Percentiles rank a stretch among this genome's conserved stretches.
Evolutionary conservation across 2,113 vertebrate genomes (phyloP).

Genomic region (Leptobrachium ailaonicum): DNA sequence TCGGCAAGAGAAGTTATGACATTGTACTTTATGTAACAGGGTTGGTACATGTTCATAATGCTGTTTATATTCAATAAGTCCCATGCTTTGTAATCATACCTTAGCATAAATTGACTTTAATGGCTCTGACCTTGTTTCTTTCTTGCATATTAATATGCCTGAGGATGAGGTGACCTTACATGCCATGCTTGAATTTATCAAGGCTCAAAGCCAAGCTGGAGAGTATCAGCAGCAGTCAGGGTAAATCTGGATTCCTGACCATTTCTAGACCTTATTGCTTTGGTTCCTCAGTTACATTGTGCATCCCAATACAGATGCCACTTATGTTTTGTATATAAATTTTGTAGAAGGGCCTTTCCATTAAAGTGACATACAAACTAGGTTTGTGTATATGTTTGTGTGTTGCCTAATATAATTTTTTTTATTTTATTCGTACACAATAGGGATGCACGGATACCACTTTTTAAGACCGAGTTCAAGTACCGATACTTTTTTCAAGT

Average conservation of each 20-base stretch:
- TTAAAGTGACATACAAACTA: no score
- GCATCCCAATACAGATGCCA: background rate
- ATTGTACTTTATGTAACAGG: background rate
- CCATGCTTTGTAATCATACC: background rate
- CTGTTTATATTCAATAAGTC: conserved; percentile 5
- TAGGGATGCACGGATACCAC: no score
- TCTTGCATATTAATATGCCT: background rate
- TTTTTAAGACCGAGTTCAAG: no score
- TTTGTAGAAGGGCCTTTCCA: background rate
- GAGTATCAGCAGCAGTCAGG: conserved; percentile 8
- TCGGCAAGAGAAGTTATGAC: background rate
- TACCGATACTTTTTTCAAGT: no score
- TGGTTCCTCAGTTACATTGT: conserved; percentile 5
- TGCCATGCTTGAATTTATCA: background rate
- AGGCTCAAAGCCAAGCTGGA: background rate
- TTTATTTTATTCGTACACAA: no score
- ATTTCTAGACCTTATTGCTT: background rate
- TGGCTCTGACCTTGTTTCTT: background rate
- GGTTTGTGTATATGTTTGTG: no score
- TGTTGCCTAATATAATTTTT: no score
- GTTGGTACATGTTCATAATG: background rate
- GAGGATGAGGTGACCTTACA: conserved; percentile 1
- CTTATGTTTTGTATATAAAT: conserved; percentile 37
- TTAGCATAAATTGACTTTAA: background rate
- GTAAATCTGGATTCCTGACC: conserved; percentile 25